Evolutionary conservation across 2,888 invertebrate species (phyloP).

Genomic region (Megaustenia siamemsis): DNA sequence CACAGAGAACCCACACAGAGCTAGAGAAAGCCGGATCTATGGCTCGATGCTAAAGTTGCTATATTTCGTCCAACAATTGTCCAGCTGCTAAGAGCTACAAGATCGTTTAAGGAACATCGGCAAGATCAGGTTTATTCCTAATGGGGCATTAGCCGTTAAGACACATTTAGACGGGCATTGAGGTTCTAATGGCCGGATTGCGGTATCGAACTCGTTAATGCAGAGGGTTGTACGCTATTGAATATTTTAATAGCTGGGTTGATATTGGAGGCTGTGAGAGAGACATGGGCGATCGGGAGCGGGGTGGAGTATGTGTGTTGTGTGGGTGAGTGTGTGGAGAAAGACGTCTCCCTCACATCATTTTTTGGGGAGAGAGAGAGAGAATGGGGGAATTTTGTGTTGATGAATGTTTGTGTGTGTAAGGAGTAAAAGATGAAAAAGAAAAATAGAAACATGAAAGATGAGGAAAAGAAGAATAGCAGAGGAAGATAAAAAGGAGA

Average conservation of each 20-base stretch:
- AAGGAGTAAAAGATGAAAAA: too few relatives aligned
- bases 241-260: conserved; percentile 17
- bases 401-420: too few relatives aligned
- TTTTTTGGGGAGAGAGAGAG: background rate
- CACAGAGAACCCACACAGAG: background rate
- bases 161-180: conserved; percentile 17
- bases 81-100: background rate
- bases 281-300: too few relatives aligned
- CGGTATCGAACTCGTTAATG: conserved; percentile 29
- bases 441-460: too few relatives aligned
- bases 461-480: too few relatives aligned
- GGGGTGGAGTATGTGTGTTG: background rate
- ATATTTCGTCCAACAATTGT: conserved; percentile 11
- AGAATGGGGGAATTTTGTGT: background rate
- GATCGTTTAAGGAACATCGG: background rate
- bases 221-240: background rate
- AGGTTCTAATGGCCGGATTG: conserved; percentile 18
- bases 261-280: background rate
- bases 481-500: background rate
- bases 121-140: background rate
- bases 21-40: conserved; percentile 14
- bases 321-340: background rate
- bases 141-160: conserved; percentile 24
- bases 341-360: too few relatives aligned
- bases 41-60: background rate